Percentiles rank a stretch among this genome's conserved stretches.
Conservation (phyloP, 2,797 vertebrate genomes). For the Thamnophis elegans region DNA sequence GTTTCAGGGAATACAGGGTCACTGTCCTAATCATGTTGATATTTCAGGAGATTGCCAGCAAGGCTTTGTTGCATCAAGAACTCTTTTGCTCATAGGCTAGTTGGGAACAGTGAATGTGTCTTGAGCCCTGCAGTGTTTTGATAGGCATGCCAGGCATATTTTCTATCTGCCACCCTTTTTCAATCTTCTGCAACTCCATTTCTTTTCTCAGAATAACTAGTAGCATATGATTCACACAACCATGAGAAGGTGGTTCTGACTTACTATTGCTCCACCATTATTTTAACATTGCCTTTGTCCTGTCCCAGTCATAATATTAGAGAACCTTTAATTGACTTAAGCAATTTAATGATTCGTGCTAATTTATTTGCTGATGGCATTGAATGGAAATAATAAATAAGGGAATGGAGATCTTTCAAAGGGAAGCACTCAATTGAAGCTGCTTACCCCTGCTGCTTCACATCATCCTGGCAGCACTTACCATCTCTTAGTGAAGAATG, state of each 20-base stretch:
- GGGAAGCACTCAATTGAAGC: background rate
- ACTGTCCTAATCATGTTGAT: background rate
- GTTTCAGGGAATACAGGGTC: background rate
- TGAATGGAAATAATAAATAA: background rate
- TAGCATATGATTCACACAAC: background rate
- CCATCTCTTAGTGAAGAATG: background rate
- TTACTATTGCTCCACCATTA: background rate
- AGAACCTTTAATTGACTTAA: background rate
- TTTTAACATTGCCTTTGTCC: background rate
- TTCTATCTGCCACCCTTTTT: background rate
- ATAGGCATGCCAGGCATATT: background rate
- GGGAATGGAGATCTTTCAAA: background rate
- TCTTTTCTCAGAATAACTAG: background rate
- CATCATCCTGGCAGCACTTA: background rate
- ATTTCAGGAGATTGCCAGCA: background rate
- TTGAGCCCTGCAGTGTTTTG: background rate
- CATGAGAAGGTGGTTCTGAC: background rate
- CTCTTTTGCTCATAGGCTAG: background rate
- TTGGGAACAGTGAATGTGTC: background rate
- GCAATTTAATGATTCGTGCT: background rate
- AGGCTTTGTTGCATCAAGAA: background rate
- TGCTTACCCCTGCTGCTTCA: background rate
- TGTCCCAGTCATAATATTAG: background rate
- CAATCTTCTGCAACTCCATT: background rate
- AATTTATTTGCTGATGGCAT: background rate